Conservation (phyloP, 92 coral and sea anemone genomes). For the Bergia sp. region DNA sequence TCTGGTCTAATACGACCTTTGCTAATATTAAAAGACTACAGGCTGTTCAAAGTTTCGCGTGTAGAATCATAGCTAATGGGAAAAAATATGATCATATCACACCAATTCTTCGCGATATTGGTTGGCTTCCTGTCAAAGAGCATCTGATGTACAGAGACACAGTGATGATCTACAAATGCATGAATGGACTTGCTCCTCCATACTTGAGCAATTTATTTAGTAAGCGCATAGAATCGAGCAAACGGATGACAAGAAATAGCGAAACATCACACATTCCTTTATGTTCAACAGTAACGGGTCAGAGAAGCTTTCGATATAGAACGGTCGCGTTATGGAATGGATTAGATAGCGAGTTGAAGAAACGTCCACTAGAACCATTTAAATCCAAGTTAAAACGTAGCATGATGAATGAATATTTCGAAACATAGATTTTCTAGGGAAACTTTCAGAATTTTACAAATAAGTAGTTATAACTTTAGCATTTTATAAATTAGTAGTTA, state of each 20-base stretch:
- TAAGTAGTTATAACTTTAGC: no score
- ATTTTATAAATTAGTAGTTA: no score
- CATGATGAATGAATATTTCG: no score
- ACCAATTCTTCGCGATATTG: constrained; percentile 15
- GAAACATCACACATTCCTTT: constrained; percentile 36
- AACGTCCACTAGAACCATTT: no score
- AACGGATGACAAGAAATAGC: constrained; percentile 15
- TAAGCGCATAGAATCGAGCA: not conserved
- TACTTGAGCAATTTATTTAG: constrained; percentile 33
- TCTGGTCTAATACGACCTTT: constrained; percentile 23
- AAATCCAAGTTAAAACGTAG: no score
- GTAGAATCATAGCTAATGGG: not conserved
- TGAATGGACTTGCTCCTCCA: constrained; percentile 35
- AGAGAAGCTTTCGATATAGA: not conserved
- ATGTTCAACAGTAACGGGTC: constrained; percentile 38
- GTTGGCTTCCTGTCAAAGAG: not conserved
- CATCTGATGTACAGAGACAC: not conserved
- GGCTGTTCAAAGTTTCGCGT: not conserved
- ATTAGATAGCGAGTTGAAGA: no score
- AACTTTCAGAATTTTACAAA: no score
- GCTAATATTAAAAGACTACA: constrained; percentile 4
- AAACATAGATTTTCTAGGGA: no score
- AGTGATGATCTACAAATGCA: constrained; percentile 37
- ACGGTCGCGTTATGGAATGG: not conserved
- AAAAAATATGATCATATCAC: constrained; percentile 21